These are phyloP conservation scores for Macroteleia sp. DNA, from an alignment of 2,888 invertebrate genomes.

Conservation along the genomic window DNA sequence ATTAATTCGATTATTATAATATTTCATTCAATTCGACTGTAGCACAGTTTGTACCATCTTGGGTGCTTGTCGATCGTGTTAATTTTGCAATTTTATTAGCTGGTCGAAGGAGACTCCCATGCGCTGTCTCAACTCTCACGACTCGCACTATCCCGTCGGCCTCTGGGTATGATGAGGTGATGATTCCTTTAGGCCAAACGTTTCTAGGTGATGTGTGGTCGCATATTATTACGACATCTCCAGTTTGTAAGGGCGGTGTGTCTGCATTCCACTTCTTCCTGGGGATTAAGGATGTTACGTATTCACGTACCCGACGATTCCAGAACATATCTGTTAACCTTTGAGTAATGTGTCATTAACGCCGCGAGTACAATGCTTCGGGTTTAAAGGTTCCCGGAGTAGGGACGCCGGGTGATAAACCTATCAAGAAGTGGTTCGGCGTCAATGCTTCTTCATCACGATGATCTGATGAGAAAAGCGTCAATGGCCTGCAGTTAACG, in stretches of 20 bases:
- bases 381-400: background rate
- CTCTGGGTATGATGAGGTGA: no score
- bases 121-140: no score
- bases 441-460: conserved; percentile 48
- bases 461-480: conserved; percentile 67
- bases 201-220: conserved; percentile 37
- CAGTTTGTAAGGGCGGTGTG: background rate
- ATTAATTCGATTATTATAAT: no score
- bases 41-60: no score
- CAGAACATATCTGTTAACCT: background rate
- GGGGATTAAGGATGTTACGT: background rate
- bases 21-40: no score
- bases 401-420: background rate
- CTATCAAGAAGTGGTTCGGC: conserved; percentile 16
- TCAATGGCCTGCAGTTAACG: conserved; percentile 54
- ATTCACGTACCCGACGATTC: background rate
- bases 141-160: no score
- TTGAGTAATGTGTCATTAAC: background rate
- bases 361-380: background rate
- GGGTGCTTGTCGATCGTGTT: no score
- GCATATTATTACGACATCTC: conserved; percentile 41
- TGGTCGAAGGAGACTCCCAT: no score
- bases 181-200: conserved; percentile 44
- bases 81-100: no score
- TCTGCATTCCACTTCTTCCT: conserved; percentile 2